A percentile compares a stretch with the other conserved stretches of the same genome.
These are phyloP conservation scores for Rhabdornis inornatus DNA, from an alignment of 2,113 vertebrate species.

Conservation along the genomic window DNA sequence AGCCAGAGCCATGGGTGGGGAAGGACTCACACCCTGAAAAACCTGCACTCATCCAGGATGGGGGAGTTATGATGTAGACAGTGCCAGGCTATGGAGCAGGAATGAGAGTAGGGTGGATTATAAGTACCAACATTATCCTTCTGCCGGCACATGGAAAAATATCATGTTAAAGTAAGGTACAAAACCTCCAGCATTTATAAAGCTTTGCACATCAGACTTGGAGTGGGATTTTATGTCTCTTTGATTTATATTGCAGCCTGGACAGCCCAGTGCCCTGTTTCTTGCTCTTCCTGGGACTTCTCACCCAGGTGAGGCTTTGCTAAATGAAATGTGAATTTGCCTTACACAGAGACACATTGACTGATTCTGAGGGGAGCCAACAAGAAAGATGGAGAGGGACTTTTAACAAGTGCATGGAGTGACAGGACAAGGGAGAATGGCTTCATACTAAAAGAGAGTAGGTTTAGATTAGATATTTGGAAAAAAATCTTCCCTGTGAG, in stretches of 20 bases:
- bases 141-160: not conserved
- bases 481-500: not conserved
- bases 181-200: not conserved
- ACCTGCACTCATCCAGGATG: rapidly evolving
- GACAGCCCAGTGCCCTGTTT: not conserved
- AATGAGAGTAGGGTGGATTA: not conserved
- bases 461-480: not conserved
- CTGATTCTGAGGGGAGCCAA: not conserved
- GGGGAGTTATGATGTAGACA: not conserved
- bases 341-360: not conserved
- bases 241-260: not conserved
- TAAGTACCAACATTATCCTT: not conserved
- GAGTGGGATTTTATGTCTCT: not conserved
- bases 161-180: not conserved
- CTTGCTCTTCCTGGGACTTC: not conserved
- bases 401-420: not conserved
- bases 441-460: not conserved
- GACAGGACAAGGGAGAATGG: not conserved
- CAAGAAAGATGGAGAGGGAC: not conserved
- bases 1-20: not conserved
- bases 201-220: not conserved
- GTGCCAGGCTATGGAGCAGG: not conserved
- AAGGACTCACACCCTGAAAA: not conserved
- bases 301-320: not conserved
- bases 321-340: not conserved